Evolutionary conservation across 2,888 invertebrate species (phyloP), one percentile per base, ranked within the genome.

Genomic region (Aromia moschata): DNA sequence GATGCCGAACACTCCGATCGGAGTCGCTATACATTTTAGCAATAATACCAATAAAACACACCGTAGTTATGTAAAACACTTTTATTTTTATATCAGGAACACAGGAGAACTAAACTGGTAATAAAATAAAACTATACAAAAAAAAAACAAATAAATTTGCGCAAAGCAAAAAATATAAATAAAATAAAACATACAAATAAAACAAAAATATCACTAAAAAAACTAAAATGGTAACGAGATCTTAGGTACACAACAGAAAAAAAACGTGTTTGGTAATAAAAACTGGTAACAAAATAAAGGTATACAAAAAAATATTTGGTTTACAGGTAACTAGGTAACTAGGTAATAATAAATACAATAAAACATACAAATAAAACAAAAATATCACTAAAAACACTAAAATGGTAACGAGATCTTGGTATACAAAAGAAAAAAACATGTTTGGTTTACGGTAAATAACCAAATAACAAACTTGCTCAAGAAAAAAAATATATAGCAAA

Each of bases 1-100:
- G 40, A 40, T 40, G 40, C 40, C 40, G 40, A 40, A 40, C 17
- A 40, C 40, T 40, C 14, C 38, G 38, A 11, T 38, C 40, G 40
- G 40, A 40, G 40, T 40, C 37, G 37, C 12, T 37, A 12, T 37
- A 37, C 37, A 37, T 37, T 37, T 37, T 37, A 37, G 12, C 37
- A 37, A 37, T 37, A 37, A 11, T 37, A 37, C 12, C 12, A 37
- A 37, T 12, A 37, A 37, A 37, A 37, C 14, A 7, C 37, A 37
- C 12, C 12, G 37, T 37, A 37, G 12, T 37, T 37, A 37, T 37
- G 7, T 11, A 37, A 33, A 33, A 33, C 10, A 37, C 37, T 2
- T 37, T 37, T 37, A 11, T 37, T 37, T 11, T 37, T 37, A 37
- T 37, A 37, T 37, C 12, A 37, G 37, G 37, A 37, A 37, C 37